Percentiles rank a stretch among this genome's conserved stretches.
phyloP scores from a whole-genome alignment of 2,888 invertebrate species.

The Tigriopus californicus region DNA sequence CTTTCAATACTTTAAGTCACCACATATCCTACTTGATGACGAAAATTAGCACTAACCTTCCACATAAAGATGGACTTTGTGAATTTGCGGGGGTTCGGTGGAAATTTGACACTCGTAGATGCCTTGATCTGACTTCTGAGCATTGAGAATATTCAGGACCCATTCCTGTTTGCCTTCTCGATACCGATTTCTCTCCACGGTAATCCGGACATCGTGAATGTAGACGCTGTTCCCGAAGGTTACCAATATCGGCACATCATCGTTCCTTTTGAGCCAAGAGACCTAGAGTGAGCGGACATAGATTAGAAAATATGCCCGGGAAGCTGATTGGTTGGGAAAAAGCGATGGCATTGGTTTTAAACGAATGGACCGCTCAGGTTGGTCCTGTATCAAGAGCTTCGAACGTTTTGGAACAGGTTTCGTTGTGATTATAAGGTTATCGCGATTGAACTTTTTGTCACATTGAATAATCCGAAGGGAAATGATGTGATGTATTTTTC shows the following conservation, averaged over 20 bases:
- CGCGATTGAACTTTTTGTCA: too few relatives aligned
- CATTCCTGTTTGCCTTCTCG: background rate
- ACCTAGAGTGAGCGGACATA: background rate
- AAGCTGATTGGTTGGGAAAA: too few relatives aligned
- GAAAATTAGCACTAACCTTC: background rate
- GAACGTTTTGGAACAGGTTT: too few relatives aligned
- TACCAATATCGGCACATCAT: background rate
- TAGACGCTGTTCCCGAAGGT: background rate
- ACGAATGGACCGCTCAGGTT: too few relatives aligned
- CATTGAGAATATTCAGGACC: background rate
- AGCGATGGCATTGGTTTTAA: too few relatives aligned
- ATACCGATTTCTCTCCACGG: background rate
- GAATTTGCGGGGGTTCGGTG: background rate
- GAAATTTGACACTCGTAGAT: constrained; percentile 1
- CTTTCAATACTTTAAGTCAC: too few relatives aligned
- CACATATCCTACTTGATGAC: too few relatives aligned
- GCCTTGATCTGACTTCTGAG: background rate
- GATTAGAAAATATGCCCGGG: too few relatives aligned
- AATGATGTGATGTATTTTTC: too few relatives aligned
- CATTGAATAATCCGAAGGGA: too few relatives aligned
- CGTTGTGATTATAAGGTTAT: too few relatives aligned
- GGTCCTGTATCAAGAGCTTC: too few relatives aligned
- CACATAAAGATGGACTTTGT: background rate
- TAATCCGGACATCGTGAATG: background rate
- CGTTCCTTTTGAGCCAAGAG: background rate